Evolutionary conservation across 2,113 vertebrate species (phyloP).

Genomic region (Corythornis cristatus): DNA sequence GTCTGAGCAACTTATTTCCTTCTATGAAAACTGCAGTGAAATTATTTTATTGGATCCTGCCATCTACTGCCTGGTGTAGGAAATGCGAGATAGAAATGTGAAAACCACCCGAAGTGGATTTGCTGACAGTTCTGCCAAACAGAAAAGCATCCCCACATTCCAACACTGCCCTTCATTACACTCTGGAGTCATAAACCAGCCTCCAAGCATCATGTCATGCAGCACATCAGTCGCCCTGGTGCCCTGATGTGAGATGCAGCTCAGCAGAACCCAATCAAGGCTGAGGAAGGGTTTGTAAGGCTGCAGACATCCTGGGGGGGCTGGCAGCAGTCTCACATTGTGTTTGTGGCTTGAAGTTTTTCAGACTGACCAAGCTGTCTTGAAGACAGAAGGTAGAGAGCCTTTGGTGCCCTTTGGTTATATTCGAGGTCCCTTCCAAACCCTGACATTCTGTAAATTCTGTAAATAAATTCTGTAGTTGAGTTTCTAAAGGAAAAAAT

Average conservation of each 20-base stretch:
- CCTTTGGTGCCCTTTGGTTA: background rate
- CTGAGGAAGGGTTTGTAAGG: background rate
- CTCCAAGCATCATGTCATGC: background rate
- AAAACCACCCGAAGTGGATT: background rate
- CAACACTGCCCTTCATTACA: background rate
- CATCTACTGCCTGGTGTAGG: conserved; percentile 40
- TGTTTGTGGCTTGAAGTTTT: background rate
- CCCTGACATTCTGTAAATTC: too few relatives aligned
- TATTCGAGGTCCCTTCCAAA: too few relatives aligned
- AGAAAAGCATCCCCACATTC: background rate
- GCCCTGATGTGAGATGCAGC: rapidly evolving
- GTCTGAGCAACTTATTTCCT: background rate
- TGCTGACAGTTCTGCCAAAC: background rate
- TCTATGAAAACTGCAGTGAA: background rate
- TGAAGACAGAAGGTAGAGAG: background rate
- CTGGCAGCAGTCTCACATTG: background rate
- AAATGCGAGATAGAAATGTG: background rate
- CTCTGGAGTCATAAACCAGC: background rate
- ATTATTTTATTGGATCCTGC: conserved; percentile 38
- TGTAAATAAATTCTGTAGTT: too few relatives aligned
- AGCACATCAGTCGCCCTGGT: background rate
- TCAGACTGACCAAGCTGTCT: background rate
- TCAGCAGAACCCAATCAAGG: background rate
- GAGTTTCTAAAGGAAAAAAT: background rate
- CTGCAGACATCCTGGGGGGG: background rate